Base-by-base conservation (phyloP, 2,888 invertebrate genomes). In the Parnassius smintheus region DNA sequence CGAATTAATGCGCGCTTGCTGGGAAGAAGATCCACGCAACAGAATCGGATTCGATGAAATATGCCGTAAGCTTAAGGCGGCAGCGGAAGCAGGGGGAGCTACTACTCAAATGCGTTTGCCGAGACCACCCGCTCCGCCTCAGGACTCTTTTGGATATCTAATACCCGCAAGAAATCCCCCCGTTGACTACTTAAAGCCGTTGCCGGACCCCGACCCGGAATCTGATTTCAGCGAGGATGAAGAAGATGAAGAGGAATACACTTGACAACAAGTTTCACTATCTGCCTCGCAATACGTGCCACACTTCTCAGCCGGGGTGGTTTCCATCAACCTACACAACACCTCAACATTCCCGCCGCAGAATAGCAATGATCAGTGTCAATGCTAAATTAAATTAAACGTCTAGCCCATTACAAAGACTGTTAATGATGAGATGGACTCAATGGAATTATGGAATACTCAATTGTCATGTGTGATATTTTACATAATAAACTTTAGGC, bases 21-120 rank as follows among this genome's bases (percentile, higher is more conserved):
- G 96, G 96, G 94, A 95, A 75, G 93, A 94, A 0, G 96, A 97
- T 72, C 96, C 97, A 0, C 93, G 94, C 60, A 95, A 97, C 71
- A 92, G 97, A 58, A 93, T 95, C 54, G 93, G 92, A 18, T 97
- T 97, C 77, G 85, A 93, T 35, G 94, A 95, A 68, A 95, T 96
- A 70, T 93, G 94, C 79, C 93, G 93, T 45, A 94, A 93, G 11
- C 50, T 96, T 62, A 93, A 94, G 65, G 92, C 92, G 49, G 88
- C 88, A 8, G 82, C 85, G n/a, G 78, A 81, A 9, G 77, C 79
- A 13, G 80, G 76, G 46, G 81, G 77, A 1, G 71, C 81, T 45
- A 82, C 67, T 54, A 66, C 72, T 50, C 88, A 82, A 72, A 72
- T 81, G 56, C 78, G 88, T n/a, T 72, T 86, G 61, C 88, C 86